Evolutionary conservation across 2,797 vertebrate species (phyloP).

Genomic region (Acestrorhynchus altus): DNA sequence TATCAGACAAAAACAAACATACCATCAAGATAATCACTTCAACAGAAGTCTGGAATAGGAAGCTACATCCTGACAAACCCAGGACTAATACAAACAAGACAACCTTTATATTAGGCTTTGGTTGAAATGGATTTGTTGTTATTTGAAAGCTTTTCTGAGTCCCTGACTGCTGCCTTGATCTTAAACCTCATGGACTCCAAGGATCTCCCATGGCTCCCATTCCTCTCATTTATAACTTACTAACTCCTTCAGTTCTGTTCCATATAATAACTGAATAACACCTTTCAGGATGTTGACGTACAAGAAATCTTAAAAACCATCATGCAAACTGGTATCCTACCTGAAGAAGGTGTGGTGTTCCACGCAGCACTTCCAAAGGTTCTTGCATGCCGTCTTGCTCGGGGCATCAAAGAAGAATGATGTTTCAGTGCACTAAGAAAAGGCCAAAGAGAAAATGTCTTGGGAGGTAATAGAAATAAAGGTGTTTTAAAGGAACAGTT

Average conservation of each 20-base stretch:
- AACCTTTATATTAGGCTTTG: neutral
- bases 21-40: too few relatives aligned
- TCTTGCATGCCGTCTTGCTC: conserved; percentile 84
- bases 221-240: neutral
- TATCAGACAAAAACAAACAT: too few relatives aligned
- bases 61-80: neutral
- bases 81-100: neutral
- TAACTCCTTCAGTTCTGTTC: neutral
- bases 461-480: neutral
- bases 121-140: too few relatives aligned
- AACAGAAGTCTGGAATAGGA: conserved; percentile 13
- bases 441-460: neutral
- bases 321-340: conserved; percentile 28
- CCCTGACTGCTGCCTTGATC: neutral
- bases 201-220: neutral
- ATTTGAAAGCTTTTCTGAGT: too few relatives aligned
- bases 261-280: neutral
- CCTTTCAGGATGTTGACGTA: neutral
- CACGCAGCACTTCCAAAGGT: conserved; percentile 90
- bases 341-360: conserved; percentile 90
- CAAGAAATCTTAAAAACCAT: neutral
- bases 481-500: neutral
- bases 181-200: neutral
- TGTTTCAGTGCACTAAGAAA: conserved; percentile 84
- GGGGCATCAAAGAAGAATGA: conserved; percentile 88